These are phyloP conservation scores for Drosophila athabasca DNA, from an alignment of 1,140 invertebrate species.

Conservation along the genomic window DNA sequence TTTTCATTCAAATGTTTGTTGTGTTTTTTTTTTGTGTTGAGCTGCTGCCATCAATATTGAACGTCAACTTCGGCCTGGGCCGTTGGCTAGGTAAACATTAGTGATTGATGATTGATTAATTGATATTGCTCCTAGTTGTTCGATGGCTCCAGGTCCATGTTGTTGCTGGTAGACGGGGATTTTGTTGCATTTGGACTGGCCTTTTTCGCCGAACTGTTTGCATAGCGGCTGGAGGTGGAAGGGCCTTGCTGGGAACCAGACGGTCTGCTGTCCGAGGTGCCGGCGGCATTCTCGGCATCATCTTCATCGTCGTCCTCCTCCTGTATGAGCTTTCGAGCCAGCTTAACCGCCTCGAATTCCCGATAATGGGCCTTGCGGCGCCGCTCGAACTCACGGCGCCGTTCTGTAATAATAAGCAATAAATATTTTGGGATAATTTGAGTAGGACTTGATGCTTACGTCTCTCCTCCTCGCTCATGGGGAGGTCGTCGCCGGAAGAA, in stretches of 20 bases:
- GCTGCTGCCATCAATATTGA: slow-evolving; percentile 11
- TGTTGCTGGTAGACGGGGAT: slow-evolving; percentile 51
- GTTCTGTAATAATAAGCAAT: slow-evolving; percentile 84
- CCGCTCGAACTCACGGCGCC: slow-evolving; percentile 91
- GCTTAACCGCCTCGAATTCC: slow-evolving; percentile 96
- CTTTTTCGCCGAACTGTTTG: slow-evolving; percentile 52
- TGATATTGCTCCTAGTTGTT: slow-evolving; percentile 57
- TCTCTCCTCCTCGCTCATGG: slow-evolving; percentile 86
- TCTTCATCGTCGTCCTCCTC: slow-evolving; percentile 95
- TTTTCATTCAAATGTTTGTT: too few relatives aligned
- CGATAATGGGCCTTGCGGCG: slow-evolving; percentile 99
- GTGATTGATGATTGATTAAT: slow-evolving; percentile 42
- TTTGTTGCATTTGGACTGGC: slow-evolving; percentile 36
- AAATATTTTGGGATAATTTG: slow-evolving; percentile 6
- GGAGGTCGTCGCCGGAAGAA: slow-evolving; percentile 86
- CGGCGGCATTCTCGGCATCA: slow-evolving; percentile 67
- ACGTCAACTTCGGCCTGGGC: slow-evolving; percentile 4
- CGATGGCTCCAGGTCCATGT: slow-evolving; percentile 57
- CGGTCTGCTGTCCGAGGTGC: slow-evolving; percentile 38
- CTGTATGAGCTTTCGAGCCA: slow-evolving; percentile 94
- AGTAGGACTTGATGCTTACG: slow-evolving; percentile 69
- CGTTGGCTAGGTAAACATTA: slow-evolving; percentile 28
- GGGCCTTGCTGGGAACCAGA: slow-evolving; percentile 43
- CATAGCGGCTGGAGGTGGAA: slow-evolving; percentile 50
- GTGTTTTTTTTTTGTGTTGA: slow-evolving; percentile 30